Evolutionary conservation across 2,113 vertebrate species (phyloP).

Genomic region (Pyrgilauda ruficollis): DNA sequence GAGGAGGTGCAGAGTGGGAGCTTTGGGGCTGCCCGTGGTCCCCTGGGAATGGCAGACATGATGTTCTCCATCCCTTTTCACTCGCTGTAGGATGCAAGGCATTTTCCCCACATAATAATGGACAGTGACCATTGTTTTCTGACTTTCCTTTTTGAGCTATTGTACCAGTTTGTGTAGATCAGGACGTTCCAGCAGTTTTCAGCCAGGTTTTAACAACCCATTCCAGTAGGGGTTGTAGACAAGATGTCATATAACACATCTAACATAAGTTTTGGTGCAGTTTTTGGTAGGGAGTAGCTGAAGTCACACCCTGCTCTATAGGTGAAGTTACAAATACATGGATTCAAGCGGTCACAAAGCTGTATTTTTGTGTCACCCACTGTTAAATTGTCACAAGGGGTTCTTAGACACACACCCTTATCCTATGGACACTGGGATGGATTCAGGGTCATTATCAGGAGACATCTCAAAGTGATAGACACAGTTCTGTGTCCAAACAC

Average conservation of each 20-base stretch:
- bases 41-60: neutral
- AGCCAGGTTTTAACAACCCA: neutral
- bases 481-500: neutral
- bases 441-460: neutral
- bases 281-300: neutral
- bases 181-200: neutral
- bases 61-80: neutral
- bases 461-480: fast-evolving
- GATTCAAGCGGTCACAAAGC: fast-evolving
- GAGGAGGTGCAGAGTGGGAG: neutral
- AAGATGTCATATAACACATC: neutral
- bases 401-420: neutral
- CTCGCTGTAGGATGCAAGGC: neutral
- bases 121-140: neutral
- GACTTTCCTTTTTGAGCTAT: neutral
- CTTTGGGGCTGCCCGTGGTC: neutral
- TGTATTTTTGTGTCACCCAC: neutral
- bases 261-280: neutral
- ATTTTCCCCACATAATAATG: neutral
- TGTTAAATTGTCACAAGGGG: neutral
- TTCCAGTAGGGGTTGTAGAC: neutral
- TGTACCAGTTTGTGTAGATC: neutral
- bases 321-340: neutral
- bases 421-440: neutral
- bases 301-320: neutral